These are phyloP conservation scores for Ageneiosus marmoratus DNA, from an alignment of 2,113 vertebrate species.

Conservation along the genomic window DNA sequence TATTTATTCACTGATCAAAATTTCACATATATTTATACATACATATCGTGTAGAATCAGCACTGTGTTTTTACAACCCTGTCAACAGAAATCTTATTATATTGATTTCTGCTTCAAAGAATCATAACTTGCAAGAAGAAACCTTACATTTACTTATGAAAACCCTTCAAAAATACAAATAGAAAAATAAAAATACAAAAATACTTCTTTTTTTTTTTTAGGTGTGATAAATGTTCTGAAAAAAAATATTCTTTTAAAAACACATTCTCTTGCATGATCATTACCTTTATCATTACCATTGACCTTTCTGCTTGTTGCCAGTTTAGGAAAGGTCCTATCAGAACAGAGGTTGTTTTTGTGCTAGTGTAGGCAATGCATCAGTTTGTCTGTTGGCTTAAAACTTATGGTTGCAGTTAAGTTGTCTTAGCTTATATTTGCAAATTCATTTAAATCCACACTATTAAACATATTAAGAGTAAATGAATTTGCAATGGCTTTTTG, in stretches of 20 bases:
- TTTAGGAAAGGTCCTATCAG: not conserved
- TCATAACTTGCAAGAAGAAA: not conserved
- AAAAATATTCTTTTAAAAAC: not conserved
- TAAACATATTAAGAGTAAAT: not conserved
- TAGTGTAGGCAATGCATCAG: not conserved
- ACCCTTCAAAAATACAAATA: not conserved
- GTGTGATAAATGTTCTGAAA: not conserved
- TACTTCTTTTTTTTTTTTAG: not conserved
- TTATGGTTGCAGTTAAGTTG: not conserved
- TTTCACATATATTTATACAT: constrained; percentile 22
- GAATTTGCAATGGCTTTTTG: not conserved
- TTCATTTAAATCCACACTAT: not conserved
- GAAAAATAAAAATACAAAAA: no score
- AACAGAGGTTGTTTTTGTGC: not conserved
- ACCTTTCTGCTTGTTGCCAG: not conserved
- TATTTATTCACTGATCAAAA: not conserved
- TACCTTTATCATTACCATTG: not conserved
- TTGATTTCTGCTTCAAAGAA: not conserved
- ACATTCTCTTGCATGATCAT: not conserved
- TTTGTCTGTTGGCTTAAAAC: not conserved
- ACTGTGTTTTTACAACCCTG: not conserved
- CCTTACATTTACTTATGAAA: not conserved
- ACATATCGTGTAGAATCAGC: not conserved
- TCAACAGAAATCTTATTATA: not conserved
- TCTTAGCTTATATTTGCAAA: not conserved